Conservation (phyloP, 2,797 vertebrate species). For the Naso thynnoides region DNA sequence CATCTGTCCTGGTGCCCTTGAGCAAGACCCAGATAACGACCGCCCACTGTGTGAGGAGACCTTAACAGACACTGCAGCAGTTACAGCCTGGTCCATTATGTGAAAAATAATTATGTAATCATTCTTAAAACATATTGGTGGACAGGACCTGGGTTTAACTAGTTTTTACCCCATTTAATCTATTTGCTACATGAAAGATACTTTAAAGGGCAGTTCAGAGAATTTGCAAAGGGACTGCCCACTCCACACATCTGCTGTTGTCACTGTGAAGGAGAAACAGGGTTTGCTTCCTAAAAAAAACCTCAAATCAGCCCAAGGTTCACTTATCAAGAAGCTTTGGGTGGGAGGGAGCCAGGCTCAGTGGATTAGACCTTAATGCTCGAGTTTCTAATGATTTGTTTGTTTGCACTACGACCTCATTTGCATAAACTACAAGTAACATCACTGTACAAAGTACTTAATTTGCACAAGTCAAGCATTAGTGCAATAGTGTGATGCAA, state of each 20-base stretch:
- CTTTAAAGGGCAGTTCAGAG: background rate
- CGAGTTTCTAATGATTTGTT: conserved; percentile 44
- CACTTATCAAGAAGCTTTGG: conserved; percentile 41
- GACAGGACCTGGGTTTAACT: background rate
- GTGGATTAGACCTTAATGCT: conserved; percentile 58
- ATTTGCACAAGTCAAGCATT: conserved; percentile 2
- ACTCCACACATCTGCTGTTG: conserved; percentile 2
- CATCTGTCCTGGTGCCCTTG: conserved; percentile 42
- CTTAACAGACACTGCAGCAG: conserved; percentile 1
- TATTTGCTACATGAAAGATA: background rate
- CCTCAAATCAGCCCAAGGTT: conserved; percentile 38
- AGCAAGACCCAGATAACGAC: conserved; percentile 36
- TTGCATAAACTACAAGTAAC: conserved; percentile 24
- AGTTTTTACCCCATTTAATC: background rate
- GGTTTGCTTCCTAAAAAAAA: conserved; percentile 37
- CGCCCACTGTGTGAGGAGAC: conserved; percentile 17
- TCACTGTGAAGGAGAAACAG: conserved; percentile 1
- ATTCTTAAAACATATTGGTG: background rate
- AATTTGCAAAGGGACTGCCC: background rate
- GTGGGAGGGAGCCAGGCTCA: conserved; percentile 24
- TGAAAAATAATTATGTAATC: conserved; percentile 38
- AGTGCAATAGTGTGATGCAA: background rate
- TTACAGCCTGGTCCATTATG: conserved; percentile 12
- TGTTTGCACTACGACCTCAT: conserved; percentile 17
- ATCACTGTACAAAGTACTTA: conserved; percentile 8